phyloP scores from a whole-genome alignment of 2,888 invertebrate genomes.

The Athalia cordata region DNA sequence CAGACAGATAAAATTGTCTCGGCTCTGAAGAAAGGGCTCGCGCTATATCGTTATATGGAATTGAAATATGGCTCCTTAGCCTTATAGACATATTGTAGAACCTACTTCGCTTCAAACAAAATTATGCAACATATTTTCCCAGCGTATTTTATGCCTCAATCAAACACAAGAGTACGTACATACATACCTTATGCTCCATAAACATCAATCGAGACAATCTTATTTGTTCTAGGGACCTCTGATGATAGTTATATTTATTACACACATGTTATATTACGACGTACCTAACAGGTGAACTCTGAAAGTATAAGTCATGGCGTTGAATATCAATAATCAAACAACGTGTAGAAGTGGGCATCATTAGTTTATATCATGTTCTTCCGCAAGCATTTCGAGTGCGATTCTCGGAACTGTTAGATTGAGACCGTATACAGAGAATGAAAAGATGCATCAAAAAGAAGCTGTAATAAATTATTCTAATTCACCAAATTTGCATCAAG shows the following conservation, averaged over 20 bases:
- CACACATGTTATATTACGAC: constrained; percentile 58
- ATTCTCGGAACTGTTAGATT: background rate
- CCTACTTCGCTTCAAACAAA: no score
- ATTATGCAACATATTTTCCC: no score
- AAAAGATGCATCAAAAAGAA: constrained; percentile 4
- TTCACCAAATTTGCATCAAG: no score
- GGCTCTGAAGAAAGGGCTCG: background rate
- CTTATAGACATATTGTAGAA: background rate
- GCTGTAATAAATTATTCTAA: background rate
- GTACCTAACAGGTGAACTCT: constrained; percentile 53
- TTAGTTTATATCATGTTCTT: background rate
- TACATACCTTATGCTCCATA: background rate
- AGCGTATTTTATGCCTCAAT: background rate
- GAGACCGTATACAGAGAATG: background rate
- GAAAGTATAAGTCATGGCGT: constrained; percentile 31
- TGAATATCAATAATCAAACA: constrained; percentile 30
- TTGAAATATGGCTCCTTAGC: background rate
- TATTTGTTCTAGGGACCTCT: constrained; percentile 26
- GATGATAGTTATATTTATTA: constrained; percentile 61
- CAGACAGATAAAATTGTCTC: constrained; percentile 51
- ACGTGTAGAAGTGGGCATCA: background rate
- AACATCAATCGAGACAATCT: constrained; percentile 23
- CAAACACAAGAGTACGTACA: constrained; percentile 7
- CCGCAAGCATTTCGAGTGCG: background rate
- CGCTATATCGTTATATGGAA: background rate